Evolutionary conservation across 2,888 invertebrate species (phyloP), one percentile per base, ranked within the genome.

Genomic region (Trypoxylon attenuatum): DNA sequence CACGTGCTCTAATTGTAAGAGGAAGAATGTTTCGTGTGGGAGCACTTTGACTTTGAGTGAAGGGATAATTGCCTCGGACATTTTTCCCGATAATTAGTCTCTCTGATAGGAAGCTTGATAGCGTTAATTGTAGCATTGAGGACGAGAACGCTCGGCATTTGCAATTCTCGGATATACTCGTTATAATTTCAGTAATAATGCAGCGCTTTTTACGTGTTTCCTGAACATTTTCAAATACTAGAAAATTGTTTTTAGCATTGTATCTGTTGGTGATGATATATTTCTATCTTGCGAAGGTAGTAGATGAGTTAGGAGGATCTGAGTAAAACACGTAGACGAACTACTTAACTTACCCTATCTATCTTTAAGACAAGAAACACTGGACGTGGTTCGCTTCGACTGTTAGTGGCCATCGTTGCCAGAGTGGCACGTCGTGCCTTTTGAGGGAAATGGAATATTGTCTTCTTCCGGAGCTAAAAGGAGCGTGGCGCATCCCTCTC

Each of bases 391-490:
- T 33, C 33, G 13, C n/a, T 33, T 10, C 33, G 33, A 13, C 33
- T 33, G n/a, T 33, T 33, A 33, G n/a, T 13, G 33, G 5, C 33
- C 33, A 18, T 43, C 13, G 18, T 21, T 43, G 8, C 21, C 21
- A n/a, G 22, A n/a, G 43, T 33, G 5, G n/a, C 39, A 8, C 19
- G 38, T 39, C 25, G 23, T 15, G 18, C 33, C 38, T 19, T 21
- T 1, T 33, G 13, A 15, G 19, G 23, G 22, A 16, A n/a, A 46
- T 23, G 33, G 41, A 57, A 43, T 43, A 18, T 38, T 21, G 52
- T 56, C 55, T 38, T 49, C 39, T 53, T 53, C 38, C 58, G 25
- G 52, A 46, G 38, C 25, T 54, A 65, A 61, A 61, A 16, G 47
- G 45, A 47, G 16, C 29, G 8, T 25, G n/a, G 19, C 47, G 33